These are phyloP conservation scores for Bhutanitis thaidina DNA, from an alignment of 2,888 invertebrate species.

Conservation along the genomic window DNA sequence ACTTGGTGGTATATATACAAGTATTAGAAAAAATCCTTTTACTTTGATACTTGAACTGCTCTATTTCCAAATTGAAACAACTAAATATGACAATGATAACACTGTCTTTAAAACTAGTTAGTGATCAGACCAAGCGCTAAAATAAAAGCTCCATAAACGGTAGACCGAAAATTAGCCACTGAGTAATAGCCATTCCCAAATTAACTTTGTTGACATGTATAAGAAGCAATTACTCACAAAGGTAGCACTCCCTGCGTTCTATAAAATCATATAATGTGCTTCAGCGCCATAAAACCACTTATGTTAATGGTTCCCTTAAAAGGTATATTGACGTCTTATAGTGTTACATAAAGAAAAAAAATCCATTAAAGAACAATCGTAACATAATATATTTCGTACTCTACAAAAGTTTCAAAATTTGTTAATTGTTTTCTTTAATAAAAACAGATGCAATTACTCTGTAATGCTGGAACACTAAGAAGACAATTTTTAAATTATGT, in stretches of 20 bases:
- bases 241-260: slow-evolving; percentile 16
- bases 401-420: too few relatives aligned
- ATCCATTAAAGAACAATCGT: too few relatives aligned
- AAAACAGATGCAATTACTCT: too few relatives aligned
- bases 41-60: too few relatives aligned
- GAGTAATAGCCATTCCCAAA: slow-evolving; percentile 14
- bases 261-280: slow-evolving; percentile 14
- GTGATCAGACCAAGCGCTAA: neutral
- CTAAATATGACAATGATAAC: too few relatives aligned
- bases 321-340: slow-evolving; percentile 2
- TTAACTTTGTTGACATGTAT: slow-evolving; percentile 20
- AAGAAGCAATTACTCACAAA: slow-evolving; percentile 17
- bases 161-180: slow-evolving; percentile 5
- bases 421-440: too few relatives aligned
- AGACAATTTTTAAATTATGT: too few relatives aligned
- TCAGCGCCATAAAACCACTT: slow-evolving; percentile 16
- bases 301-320: slow-evolving; percentile 13
- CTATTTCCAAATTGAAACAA: too few relatives aligned
- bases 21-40: too few relatives aligned
- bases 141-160: neutral
- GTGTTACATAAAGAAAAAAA: neutral
- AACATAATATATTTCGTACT: too few relatives aligned
- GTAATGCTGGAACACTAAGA: too few relatives aligned
- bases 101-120: neutral
- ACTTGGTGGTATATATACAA: too few relatives aligned